Evolutionary conservation across 2,888 invertebrate genomes (phyloP), one percentile per base, ranked within the genome.

Genomic region (Geophilus truncorum): DNA sequence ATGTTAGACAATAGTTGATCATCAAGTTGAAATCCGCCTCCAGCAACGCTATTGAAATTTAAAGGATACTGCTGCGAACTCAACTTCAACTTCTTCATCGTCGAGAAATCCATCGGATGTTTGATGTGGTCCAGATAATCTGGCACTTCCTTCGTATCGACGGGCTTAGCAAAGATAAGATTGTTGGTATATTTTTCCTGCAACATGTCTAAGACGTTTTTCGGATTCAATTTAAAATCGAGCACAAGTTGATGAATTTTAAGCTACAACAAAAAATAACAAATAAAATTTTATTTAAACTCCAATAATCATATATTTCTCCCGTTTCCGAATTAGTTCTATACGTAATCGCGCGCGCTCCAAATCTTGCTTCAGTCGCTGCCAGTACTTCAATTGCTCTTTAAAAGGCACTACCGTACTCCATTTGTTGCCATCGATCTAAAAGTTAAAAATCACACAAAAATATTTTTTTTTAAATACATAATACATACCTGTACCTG

Each of bases 1-100:
- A 99, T 0, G 93, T 93, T 84, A 96, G 90, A 86, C 98, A 99
- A 88, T 99, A 99, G 83, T 92, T 91, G 81, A 98, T 94, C 94
- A 99, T 98, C n/a, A 98, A 90, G 85, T 93, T 92, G 86, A 98
- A 98, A 88, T 99, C 98, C 0, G 89, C 89, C 85, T 96, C 94
- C 85, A 98, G 91, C 36, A 93, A 92, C 82, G 92, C 92, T 57
- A 98, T 89, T 79, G 90, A 91, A 7, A 88, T 88, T n/a, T n/a
- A n/a, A n/a, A n/a, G n/a, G n/a, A 86, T 96, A 95, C 80, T 86
- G 83, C 82, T 88, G 87, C 15, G 84, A 83, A 7, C 87, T 86
- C 10, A 89, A 85, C 82, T 89, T 90, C 23, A n/a, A n/a, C n/a
- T 85, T 85, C 82, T 92, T 90, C 95, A 99, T 98, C 0, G 94